Base-by-base conservation (phyloP, 2,113 vertebrate genomes). In the Lanius collurio region DNA sequence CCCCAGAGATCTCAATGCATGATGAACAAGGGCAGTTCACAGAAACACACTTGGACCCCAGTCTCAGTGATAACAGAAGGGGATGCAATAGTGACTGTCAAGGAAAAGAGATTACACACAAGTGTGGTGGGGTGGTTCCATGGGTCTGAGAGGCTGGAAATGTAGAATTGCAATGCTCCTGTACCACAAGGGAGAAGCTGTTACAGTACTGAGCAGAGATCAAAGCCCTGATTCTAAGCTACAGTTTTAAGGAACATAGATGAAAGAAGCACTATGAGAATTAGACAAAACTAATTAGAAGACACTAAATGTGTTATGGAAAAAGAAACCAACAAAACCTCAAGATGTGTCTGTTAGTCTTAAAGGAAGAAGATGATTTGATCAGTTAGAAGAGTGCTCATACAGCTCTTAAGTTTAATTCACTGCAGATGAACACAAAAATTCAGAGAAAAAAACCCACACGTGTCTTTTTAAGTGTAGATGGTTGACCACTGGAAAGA, bases 121-220 rank as follows among this genome's bases (percentile, higher is more conserved):
- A 35, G 27, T 42, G 10, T 2, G 10, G n/a, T 0, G 0, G 11
- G 46, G 12, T n/a, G 47, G 10, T 52, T 70, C 28, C 5, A 2
- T 35, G 60, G 16, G 13, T 15, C 21, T 64, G 44, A 80, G 33
- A 55, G 31, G 4, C 15, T 60, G 41, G 69, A 80, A 89, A 28
- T 11, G 12, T 10, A 24, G 22, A 37, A 18, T 9, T 70, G 28
- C 23, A 76, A 13, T 17, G 20, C 13, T 87, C 33, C 28, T 27
- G 26, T 31, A n/a, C 26, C 13, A 44, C 26, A 7, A 14, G 6
- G 37, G n/a, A 92, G 55, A 92, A 84, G 24, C 10, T 74, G 12
- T 15, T 73, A 11, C 3, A 55, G 27, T 17, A 49, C 39, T n/a
- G 76, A 28, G 1, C 15, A 62, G 41, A 67, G 21, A 14, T 60